Conservation (phyloP, 2,113 vertebrate genomes). For the Sylvia atricapilla region DNA sequence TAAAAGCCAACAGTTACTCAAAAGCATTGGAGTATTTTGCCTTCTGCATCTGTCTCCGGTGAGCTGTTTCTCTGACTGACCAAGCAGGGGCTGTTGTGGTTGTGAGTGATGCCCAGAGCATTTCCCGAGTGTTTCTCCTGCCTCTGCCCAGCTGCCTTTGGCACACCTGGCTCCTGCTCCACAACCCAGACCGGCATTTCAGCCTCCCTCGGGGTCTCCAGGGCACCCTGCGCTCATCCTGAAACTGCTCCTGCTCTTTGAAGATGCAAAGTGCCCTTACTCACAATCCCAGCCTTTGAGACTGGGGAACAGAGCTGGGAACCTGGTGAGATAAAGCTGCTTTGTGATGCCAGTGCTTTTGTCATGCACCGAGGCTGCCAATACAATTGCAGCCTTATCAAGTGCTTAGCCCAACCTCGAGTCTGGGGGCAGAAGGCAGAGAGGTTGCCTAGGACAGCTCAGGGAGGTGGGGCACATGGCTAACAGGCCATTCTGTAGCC, state of each 20-base stretch:
- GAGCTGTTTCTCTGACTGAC: neutral
- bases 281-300: neutral
- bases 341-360: constrained; percentile 48
- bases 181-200: neutral
- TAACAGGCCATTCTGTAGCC: neutral
- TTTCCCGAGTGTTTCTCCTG: neutral
- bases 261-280: constrained; percentile 32
- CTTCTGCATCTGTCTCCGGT: neutral
- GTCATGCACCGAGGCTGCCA: constrained; percentile 22
- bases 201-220: neutral
- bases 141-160: neutral
- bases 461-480: neutral
- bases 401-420: neutral
- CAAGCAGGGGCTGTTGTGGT: neutral
- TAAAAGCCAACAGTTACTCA: neutral
- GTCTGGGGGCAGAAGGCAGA: neutral
- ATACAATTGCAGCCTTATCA: neutral
- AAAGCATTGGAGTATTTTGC: neutral
- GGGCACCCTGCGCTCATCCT: neutral
- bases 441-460: neutral
- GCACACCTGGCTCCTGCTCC: neutral
- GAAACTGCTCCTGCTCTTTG: constrained; percentile 25
- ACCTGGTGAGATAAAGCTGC: constrained; percentile 24
- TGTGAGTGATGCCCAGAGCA: neutral
- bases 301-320: neutral